Evolutionary conservation across 1,140 invertebrate species (phyloP).

Genomic region (Tetranychus cinnabarinus): DNA sequence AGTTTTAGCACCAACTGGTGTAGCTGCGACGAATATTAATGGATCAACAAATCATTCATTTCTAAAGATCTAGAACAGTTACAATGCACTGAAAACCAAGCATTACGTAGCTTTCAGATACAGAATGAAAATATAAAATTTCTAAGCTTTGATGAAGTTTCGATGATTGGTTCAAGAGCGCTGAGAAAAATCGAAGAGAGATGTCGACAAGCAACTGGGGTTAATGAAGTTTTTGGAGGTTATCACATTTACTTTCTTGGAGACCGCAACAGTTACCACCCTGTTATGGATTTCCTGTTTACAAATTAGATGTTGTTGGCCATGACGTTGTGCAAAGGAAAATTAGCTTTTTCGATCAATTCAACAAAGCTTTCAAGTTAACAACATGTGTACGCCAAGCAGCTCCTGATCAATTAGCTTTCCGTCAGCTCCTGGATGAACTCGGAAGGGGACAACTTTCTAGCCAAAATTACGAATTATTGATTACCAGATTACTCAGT

Average conservation of each 20-base stretch:
- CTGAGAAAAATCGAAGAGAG: neutral
- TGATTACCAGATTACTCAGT: neutral
- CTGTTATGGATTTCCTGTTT: neutral
- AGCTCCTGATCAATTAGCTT: neutral
- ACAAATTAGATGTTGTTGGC: neutral
- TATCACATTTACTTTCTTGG: neutral
- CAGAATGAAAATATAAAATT: neutral
- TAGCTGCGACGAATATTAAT: neutral
- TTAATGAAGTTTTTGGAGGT: neutral
- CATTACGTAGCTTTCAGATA: neutral
- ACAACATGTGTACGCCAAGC: neutral
- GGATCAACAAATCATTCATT: neutral
- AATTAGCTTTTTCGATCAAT: neutral
- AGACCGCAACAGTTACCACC: neutral
- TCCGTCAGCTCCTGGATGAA: neutral
- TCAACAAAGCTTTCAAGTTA: neutral
- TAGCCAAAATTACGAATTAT: neutral
- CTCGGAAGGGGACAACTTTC: neutral
- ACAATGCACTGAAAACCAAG: neutral
- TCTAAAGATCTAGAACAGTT: neutral
- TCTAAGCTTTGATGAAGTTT: neutral
- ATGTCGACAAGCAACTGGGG: neutral
- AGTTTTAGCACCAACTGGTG: neutral
- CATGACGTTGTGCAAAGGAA: neutral
- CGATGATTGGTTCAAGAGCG: neutral